phyloP scores from a whole-genome alignment of 2,113 vertebrate genomes.

The Origma solitaria region DNA sequence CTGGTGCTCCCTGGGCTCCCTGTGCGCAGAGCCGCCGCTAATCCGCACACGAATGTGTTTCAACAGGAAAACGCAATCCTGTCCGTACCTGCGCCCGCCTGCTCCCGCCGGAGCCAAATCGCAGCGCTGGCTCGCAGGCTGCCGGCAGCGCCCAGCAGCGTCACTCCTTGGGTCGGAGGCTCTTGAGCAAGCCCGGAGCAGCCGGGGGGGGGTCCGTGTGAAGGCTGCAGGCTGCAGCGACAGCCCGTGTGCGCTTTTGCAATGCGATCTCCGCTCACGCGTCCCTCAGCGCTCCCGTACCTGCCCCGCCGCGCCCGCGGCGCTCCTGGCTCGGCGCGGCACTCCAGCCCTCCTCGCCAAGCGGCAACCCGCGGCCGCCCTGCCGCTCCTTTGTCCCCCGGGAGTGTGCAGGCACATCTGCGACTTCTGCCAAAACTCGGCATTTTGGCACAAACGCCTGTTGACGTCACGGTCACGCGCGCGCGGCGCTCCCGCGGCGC shows the following conservation, averaged over 20 bases:
- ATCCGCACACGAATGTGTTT: not conserved
- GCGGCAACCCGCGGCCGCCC: fast-evolving
- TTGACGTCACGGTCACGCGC: fast-evolving
- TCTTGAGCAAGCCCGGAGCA: not conserved
- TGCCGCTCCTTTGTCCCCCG: fast-evolving
- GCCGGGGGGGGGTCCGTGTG: not conserved
- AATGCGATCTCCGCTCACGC: fast-evolving
- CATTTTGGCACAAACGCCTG: fast-evolving
- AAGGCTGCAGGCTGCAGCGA: not conserved
- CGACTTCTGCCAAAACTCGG: not conserved
- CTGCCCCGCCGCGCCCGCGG: fast-evolving
- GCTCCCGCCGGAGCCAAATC: not conserved
- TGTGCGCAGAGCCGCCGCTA: not conserved
- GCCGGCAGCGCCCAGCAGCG: not conserved
- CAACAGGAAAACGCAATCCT: conserved; percentile 15
- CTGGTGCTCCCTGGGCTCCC: not conserved
- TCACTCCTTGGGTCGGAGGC: not conserved
- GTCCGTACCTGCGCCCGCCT: not conserved
- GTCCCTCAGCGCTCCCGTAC: fast-evolving
- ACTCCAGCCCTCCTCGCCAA: not conserved
- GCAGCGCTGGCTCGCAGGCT: not conserved
- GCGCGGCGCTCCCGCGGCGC: not conserved
- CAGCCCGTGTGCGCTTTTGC: fast-evolving
- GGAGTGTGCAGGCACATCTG: fast-evolving
- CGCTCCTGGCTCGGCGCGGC: fast-evolving